Conservation (phyloP, 2,888 invertebrate genomes). For the Drosophila anomalata region DNA sequence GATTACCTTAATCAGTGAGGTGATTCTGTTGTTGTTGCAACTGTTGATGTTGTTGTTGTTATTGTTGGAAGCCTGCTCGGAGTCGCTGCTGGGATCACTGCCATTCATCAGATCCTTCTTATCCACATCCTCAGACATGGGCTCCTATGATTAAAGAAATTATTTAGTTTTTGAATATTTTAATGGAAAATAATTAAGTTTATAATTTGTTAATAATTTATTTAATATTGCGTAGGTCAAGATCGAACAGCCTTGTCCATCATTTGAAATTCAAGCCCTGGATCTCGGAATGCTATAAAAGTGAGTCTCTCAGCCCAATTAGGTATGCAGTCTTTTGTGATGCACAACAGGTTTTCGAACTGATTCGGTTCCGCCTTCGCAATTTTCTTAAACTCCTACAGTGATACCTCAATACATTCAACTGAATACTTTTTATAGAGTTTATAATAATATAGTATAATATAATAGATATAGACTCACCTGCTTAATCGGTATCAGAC, state of each 20-base stretch:
- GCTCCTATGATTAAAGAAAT: conserved; percentile 62
- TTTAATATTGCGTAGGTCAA: conserved; percentile 20
- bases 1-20: conserved; percentile 90
- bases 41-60: conserved; percentile 45
- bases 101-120: conserved; percentile 76
- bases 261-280: conserved; percentile 5
- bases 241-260: conserved; percentile 9
- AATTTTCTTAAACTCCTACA: conserved; percentile 10
- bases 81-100: conserved; percentile 73
- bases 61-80: conserved; percentile 85
- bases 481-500: conserved; percentile 93
- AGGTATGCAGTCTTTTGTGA: conserved; percentile 38
- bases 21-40: conserved; percentile 86
- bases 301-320: conserved; percentile 22
- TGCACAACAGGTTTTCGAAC: conserved; percentile 32
- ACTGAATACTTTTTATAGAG: background rate
- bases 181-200: background rate
- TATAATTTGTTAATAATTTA: background rate
- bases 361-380: conserved; percentile 31
- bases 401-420: background rate
- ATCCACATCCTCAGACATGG: conserved; percentile 69
- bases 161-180: background rate
- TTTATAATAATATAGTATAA: background rate
- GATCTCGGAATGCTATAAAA: conserved; percentile 13
- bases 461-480: conserved; percentile 79